Evolutionary conservation across 2,113 vertebrate species (phyloP).

Genomic region (Merops nubicus): DNA sequence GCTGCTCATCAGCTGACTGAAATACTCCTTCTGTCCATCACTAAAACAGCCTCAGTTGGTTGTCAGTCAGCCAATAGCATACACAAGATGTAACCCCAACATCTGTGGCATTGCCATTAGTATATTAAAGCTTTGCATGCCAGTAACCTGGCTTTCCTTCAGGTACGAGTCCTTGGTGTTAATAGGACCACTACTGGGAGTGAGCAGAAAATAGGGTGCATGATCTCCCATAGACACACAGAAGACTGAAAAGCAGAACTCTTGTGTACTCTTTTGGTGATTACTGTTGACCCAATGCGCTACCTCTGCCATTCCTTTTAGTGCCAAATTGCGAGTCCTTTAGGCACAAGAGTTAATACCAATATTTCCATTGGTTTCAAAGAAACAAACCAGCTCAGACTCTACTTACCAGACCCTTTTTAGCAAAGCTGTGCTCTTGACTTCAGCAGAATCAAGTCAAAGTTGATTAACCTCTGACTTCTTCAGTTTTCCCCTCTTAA

Average conservation of each 20-base stretch:
- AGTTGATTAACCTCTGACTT: neutral
- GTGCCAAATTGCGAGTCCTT: neutral
- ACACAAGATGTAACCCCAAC: neutral
- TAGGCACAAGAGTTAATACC: neutral
- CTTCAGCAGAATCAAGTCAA: neutral
- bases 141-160: neutral
- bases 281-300: neutral
- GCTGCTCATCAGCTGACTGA: neutral
- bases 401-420: accelerated
- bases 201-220: neutral
- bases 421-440: neutral
- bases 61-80: neutral
- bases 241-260: neutral
- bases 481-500: neutral
- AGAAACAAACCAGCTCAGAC: neutral
- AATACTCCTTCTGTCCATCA: neutral
- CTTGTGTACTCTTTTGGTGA: neutral
- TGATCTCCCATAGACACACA: neutral
- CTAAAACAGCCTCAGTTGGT: neutral
- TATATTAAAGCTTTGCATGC: neutral
- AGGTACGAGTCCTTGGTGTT: accelerated
- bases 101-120: neutral
- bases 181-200: neutral
- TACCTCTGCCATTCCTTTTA: neutral
- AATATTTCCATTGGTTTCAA: neutral